These are phyloP conservation scores for Aphelocoma californica DNA, from an alignment of 2,797 vertebrate species.

Conservation along the genomic window DNA sequence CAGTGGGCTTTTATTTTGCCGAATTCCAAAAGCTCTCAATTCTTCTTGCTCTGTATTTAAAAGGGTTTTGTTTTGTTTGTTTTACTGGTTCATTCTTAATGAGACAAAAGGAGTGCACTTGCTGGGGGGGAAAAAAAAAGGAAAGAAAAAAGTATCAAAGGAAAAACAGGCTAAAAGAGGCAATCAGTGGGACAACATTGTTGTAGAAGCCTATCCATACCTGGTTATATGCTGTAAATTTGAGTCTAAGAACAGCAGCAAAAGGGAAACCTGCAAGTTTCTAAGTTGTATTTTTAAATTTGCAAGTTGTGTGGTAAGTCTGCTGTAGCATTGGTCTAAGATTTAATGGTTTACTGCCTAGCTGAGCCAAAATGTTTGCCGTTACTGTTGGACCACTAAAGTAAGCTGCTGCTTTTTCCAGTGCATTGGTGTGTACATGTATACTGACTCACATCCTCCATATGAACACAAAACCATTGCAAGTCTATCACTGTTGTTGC, in stretches of 20 bases:
- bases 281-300: slow-evolving; percentile 57
- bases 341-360: slow-evolving; percentile 87
- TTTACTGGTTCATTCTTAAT: slow-evolving; percentile 37
- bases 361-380: slow-evolving; percentile 94
- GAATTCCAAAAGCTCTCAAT: slow-evolving; percentile 4
- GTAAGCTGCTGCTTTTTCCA: slow-evolving; percentile 88
- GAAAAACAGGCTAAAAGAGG: slow-evolving; percentile 25
- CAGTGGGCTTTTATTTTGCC: slow-evolving; percentile 27
- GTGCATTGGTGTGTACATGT: slow-evolving; percentile 84
- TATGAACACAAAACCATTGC: slow-evolving; percentile 84
- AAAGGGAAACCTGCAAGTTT: slow-evolving; percentile 57
- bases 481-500: slow-evolving; percentile 91
- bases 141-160: background rate
- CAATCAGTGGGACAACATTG: slow-evolving; percentile 20
- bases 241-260: slow-evolving; percentile 50
- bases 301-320: slow-evolving; percentile 72
- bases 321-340: slow-evolving; percentile 69
- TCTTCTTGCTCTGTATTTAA: background rate
- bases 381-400: slow-evolving; percentile 83
- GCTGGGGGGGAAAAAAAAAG: background rate
- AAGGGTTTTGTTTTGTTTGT: background rate
- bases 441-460: slow-evolving; percentile 84
- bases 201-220: slow-evolving; percentile 56
- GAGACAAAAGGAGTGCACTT: slow-evolving; percentile 48
- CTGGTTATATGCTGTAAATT: slow-evolving; percentile 59